Evolutionary conservation across 2,797 vertebrate species (phyloP), one percentile per base, ranked within the genome.

Genomic region (Enteromius afrohamiltoni): DNA sequence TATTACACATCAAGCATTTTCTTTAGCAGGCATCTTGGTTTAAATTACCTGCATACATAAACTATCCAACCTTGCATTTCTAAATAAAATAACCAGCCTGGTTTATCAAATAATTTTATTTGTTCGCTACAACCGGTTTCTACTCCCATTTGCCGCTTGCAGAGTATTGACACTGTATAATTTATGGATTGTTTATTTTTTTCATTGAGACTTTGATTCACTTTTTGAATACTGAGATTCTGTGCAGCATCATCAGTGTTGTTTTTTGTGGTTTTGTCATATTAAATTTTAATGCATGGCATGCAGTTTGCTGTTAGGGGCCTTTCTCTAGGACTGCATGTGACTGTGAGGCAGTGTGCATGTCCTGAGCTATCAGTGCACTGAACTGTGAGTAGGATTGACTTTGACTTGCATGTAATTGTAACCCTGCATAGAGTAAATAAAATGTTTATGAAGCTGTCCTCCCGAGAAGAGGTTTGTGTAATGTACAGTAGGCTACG

Each of bases 351-450:
- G 21, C 70, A 42, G 51, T 58, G 55, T 79, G 51, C 78, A 64
- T 79, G 53, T 81, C 69, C 71, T 65, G 31, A 67, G 49, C 80
- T 67, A 40, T 76, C 62, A 68, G 73, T n/a, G 62, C 81, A 42
- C 73, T 77, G 60, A 69, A 71, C 67, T 67, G 73, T 81, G 62
- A 45, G 42, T n/a, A 26, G 31, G 31, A 34, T 75, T 68, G 77
- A 69, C 81, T 67, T 65, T 76, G 67, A 79, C 75, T 62, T 78
- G 60, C 21, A 55, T 82, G 37, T 74, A n/a, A 74, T 73, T 49
- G 19, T 19, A n/a, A 69, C 42, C 69, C 42, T 73, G 70, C 45
- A 64, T 45, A 58, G 19, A 49, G 55, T 49, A 29, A 47, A 64
- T 42, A 31, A 42, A 55, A 81, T 83, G 49, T 84, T 58, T 75